A percentile compares a stretch with the other conserved stretches of the same genome.
Conservation (phyloP, 2,113 vertebrate species). For the Marcusenius ussheri region DNA sequence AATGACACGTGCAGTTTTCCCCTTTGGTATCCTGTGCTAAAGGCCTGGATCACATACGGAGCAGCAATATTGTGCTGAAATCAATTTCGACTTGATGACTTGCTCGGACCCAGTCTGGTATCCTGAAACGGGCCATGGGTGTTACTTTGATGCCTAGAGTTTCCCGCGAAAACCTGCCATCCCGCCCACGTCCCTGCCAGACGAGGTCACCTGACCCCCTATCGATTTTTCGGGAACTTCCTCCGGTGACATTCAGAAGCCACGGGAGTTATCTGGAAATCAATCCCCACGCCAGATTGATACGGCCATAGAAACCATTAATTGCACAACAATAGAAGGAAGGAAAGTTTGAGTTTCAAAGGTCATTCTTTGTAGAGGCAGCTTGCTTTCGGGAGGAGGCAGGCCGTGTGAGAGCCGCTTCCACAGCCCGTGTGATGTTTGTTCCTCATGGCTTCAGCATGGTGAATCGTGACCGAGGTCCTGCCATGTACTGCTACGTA, state of each 20-base stretch:
- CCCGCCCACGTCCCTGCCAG: constrained; percentile 36
- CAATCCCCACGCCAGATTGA: constrained; percentile 59
- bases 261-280: constrained; percentile 54
- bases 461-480: background rate
- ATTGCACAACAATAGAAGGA: constrained; percentile 38
- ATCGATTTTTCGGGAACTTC: constrained; percentile 62
- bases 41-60: constrained; percentile 44
- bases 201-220: constrained; percentile 58
- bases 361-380: background rate
- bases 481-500: background rate
- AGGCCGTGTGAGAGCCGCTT: background rate
- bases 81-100: constrained; percentile 58
- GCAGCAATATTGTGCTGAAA: constrained; percentile 46
- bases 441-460: background rate
- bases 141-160: constrained; percentile 59
- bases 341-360: constrained; percentile 38
- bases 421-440: background rate
- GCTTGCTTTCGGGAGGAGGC: background rate
- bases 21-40: constrained; percentile 25
- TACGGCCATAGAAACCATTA: constrained; percentile 54
- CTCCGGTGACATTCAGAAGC: constrained; percentile 68
- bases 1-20: background rate
- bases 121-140: constrained; percentile 48
- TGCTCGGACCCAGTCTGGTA: constrained; percentile 43
- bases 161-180: constrained; percentile 34